Conservation (phyloP, 2,797 vertebrate species). For the Huso huso region DNA sequence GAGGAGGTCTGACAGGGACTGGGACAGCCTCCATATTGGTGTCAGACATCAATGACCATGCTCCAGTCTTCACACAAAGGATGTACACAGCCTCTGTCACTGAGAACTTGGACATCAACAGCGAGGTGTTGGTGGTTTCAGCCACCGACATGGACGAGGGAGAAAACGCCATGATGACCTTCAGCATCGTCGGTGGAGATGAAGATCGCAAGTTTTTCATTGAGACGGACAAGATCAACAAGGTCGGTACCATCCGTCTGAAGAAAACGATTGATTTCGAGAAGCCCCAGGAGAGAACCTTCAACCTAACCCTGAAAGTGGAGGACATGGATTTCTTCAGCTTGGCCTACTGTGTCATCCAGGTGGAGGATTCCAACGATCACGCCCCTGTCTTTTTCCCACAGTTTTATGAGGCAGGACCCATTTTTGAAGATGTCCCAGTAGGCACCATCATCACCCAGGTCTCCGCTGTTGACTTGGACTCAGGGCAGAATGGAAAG, state of each 20-base stretch:
- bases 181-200: conserved; percentile 75
- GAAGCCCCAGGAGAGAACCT: conserved; percentile 73
- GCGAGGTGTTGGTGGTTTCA: conserved; percentile 66
- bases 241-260: conserved; percentile 59
- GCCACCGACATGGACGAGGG: conserved; percentile 74
- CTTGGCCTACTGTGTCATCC: conserved; percentile 65
- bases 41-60: conserved; percentile 76
- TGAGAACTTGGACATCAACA: conserved; percentile 68
- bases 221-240: conserved; percentile 71
- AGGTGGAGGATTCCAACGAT: conserved; percentile 80
- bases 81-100: conserved; percentile 62
- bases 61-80: conserved; percentile 71
- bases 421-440: conserved; percentile 65
- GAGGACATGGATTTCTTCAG: conserved; percentile 77
- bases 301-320: conserved; percentile 79
- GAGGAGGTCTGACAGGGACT: conserved; percentile 73
- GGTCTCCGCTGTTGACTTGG: conserved; percentile 73
- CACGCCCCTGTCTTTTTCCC: conserved; percentile 75
- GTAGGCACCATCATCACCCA: conserved; percentile 71
- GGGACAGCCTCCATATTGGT: conserved; percentile 77
- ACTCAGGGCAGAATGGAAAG: conserved; percentile 75
- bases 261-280: conserved; percentile 77
- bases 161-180: conserved; percentile 71
- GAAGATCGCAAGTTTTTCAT: conserved; percentile 78
- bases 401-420: conserved; percentile 67